phyloP scores from a whole-genome alignment of 2,113 vertebrate species.

The Chinchilla lanigera region DNA sequence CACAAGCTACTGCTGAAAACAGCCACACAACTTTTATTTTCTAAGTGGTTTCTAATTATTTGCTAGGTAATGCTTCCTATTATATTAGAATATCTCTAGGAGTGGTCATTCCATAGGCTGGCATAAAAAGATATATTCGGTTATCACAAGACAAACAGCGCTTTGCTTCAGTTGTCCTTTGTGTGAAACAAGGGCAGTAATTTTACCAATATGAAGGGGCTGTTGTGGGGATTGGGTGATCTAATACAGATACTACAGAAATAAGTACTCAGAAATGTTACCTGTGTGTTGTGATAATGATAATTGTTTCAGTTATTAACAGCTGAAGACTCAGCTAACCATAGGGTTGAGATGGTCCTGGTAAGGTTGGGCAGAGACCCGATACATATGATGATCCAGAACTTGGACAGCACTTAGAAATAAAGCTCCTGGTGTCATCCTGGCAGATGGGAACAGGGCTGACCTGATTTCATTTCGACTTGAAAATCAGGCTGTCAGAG shows the following conservation, averaged over 20 bases:
- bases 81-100: not conserved
- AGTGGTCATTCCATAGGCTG: not conserved
- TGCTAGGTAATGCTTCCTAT: not conserved
- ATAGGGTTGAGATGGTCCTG: not conserved
- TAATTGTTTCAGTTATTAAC: not conserved
- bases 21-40: not conserved
- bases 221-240: not conserved
- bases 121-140: not conserved
- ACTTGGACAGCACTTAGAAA: not conserved
- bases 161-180: not conserved
- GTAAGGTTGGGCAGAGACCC: not conserved
- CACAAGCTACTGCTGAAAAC: not conserved
- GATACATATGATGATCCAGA: not conserved
- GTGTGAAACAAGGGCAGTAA: not conserved
- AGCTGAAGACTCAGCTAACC: not conserved
- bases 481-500: not conserved
- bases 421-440: not conserved
- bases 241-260: not conserved
- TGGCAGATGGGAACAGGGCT: not conserved
- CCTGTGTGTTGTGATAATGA: not conserved
- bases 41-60: not conserved
- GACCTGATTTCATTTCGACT: not conserved
- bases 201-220: not conserved
- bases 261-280: not conserved
- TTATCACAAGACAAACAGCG: not conserved